Evolutionary conservation across 2,888 invertebrate species (phyloP).

Genomic region (Ditula angustiorana): DNA sequence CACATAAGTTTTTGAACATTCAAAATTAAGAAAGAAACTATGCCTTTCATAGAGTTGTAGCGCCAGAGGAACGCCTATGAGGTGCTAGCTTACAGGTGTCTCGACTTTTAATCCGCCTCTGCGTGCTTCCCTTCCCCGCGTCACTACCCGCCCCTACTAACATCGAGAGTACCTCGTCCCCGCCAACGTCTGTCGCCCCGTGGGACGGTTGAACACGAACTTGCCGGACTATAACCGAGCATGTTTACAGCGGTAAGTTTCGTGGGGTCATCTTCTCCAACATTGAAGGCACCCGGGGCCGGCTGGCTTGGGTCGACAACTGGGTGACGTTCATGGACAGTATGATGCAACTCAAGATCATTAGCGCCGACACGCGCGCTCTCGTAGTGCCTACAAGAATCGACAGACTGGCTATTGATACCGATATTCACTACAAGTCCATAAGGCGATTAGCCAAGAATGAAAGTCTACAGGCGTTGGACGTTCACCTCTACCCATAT

Average conservation of each 20-base stretch:
- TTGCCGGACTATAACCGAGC: no score
- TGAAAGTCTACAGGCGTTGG: constrained; percentile 73
- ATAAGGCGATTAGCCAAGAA: constrained; percentile 77
- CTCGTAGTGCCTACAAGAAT: constrained; percentile 92
- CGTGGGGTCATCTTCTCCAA: constrained; percentile 85
- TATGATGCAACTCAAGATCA: constrained; percentile 93
- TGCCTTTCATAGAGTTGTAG: no score
- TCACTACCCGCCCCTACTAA: no score
- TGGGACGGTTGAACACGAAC: no score
- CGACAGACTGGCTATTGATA: constrained; percentile 89
- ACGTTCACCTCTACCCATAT: constrained; percentile 77
- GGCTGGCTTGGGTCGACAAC: constrained; percentile 90
- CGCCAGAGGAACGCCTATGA: no score
- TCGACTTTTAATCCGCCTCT: no score
- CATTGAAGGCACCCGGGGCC: constrained; percentile 79
- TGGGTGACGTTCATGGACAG: constrained; percentile 96
- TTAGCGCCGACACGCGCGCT: constrained; percentile 88
- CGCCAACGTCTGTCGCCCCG: no score
- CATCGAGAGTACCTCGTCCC: no score
- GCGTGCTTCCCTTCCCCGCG: no score
- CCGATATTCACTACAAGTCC: constrained; percentile 84
- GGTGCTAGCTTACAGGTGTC: no score
- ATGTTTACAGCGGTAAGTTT: constrained; percentile 86
- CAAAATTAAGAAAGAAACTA: no score
- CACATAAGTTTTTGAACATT: no score